Percentiles rank a stretch among this genome's conserved stretches.
phyloP scores from a whole-genome alignment of 2,113 vertebrate species.

The Ochotona curzoniae region DNA sequence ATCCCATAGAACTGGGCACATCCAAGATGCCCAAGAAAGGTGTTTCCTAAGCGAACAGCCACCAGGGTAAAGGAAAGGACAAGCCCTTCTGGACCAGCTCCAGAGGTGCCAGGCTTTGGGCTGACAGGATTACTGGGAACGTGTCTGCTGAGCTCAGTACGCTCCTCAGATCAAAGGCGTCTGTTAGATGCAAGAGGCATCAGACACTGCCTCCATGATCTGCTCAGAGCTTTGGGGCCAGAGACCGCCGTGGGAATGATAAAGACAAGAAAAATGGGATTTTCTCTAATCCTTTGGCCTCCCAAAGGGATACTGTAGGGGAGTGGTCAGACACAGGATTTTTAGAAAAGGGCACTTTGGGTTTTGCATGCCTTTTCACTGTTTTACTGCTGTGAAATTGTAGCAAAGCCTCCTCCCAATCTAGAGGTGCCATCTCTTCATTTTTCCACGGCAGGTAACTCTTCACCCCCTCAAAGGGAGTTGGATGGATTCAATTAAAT shows the following conservation, averaged over 20 bases:
- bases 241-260: background rate
- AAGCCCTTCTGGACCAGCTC: background rate
- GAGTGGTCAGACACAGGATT: background rate
- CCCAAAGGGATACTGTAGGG: background rate
- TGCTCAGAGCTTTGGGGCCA: background rate
- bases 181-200: background rate
- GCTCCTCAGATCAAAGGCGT: background rate
- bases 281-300: background rate
- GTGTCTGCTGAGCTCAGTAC: constrained; percentile 22
- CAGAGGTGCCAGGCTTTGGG: background rate
- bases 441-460: background rate
- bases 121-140: background rate
- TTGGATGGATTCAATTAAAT: background rate
- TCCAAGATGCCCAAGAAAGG: background rate
- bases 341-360: background rate
- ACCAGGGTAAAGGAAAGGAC: background rate
- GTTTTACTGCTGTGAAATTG: background rate
- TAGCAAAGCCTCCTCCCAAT: background rate
- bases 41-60: background rate
- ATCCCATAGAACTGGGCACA: background rate
- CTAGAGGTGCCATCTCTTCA: background rate
- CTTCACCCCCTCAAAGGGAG: background rate
- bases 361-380: background rate
- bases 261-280: constrained; percentile 3
- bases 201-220: constrained; percentile 13